Evolutionary conservation across 2,888 invertebrate genomes (phyloP), one percentile per base, ranked within the genome.

Genomic region (Crioceris asparagi): DNA sequence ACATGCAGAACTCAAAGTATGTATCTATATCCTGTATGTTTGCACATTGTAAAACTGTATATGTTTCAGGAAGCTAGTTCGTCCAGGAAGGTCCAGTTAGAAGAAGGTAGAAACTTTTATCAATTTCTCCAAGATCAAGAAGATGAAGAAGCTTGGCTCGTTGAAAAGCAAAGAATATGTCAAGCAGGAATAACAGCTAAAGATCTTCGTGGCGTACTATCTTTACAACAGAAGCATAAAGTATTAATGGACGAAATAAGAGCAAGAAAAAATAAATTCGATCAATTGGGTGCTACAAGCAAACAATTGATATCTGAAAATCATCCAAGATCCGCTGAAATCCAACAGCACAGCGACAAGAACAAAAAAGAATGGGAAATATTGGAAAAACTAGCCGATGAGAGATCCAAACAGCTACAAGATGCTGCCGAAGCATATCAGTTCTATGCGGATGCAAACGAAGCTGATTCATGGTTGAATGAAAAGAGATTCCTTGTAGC

Each of bases 361-460:
- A 69, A 92, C 32, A 77, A 79, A 59, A 78, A 82, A 45, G 85
- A 90, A 57, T 96, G 94, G 94, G 79, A 81, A 43, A 74, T 79
- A n/a, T 69, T 97, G n/a, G 76, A 86, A 18, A 83, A 87, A 43
- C 66, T 93, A 12, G 83, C 86, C 0, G 82, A 79, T 0, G 61
- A 78, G 39, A 69, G 85, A 29, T 75, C 77, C 35, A 77, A 79
- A 41, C 83, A 86, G 54, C 64, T 92, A 15, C 82, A 84, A 53
- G 90, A 91, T 59, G 88, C 88, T 1, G 80, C 81, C 3, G 93
- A 94, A 57, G 92, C 94, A 1, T 92, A 91, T 54, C 93, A 93
- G 75, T 94, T 93, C 68, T 92, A 93, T 62, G 86, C 92, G 1
- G 97, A 97, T 65, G 93, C 94, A 0, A 94, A 97, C 66, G 97